Base-by-base conservation (phyloP, 2,888 invertebrate species). In the Polydrusus tereticollis region DNA sequence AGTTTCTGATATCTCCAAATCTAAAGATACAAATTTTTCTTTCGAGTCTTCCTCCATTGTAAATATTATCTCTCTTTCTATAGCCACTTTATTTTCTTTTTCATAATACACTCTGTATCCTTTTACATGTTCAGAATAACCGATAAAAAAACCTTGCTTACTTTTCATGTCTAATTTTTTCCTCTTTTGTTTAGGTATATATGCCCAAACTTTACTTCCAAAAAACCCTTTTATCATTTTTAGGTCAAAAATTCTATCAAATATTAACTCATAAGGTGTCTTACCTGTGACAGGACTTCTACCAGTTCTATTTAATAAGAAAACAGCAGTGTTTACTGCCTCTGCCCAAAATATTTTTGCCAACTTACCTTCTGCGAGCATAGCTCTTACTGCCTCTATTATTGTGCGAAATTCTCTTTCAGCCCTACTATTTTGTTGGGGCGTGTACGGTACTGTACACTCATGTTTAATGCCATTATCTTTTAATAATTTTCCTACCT, bases 371-470 rank as follows among this genome's bases (percentile, higher is more conserved):
- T 66, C 52, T 8, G 65, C 45, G 10, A 71, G 38, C 71, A 71
- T 71, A 60, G 60, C 47, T 60, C 71, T 52, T 21, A 59, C 52
- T 10, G 63, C 43, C n/a, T 69, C 69, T 12, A 69, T 57, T 0
- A 47, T 20, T 3, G 78, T 78, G 47, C 76, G 36, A 62, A 69
- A 62, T 36, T 75, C 52, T 55, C 75, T 68, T 66, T 76, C 76
- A 20, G 76, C 73, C 8, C 67, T 72, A 8, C 76, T 76, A 69
- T 77, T 75, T 33, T 65, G 67, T 65, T 77, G 66, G 1, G 75
- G 76, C 1, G 73, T 71, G 43, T 77, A 71, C 7, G 75, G 67
- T 29, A 74, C 62, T 33, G 76, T 75, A 14, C 50, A 21, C 33
- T 65, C 38, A 55, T 71, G 60, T 18, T 52, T 18, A 10, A 72